These are phyloP conservation scores for Acleris cristana DNA, from an alignment of 2,888 invertebrate genomes.

Conservation along the genomic window DNA sequence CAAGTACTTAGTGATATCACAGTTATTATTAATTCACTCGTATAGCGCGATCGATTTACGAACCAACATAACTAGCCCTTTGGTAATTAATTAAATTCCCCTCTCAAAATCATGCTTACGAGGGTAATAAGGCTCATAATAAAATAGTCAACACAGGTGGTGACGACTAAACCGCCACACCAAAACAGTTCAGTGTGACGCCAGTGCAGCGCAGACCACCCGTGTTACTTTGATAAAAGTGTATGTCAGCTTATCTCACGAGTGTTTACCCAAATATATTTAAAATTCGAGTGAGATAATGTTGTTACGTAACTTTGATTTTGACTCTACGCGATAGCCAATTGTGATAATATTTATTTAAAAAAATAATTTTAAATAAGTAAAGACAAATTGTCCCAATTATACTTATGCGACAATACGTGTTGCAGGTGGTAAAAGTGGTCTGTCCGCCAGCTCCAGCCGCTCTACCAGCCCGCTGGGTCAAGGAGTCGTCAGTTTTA, in stretches of 20 bases:
- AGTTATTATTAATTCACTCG: conserved; percentile 60
- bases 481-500: conserved; percentile 76
- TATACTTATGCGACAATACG: conserved; percentile 34
- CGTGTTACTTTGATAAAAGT: conserved; percentile 61
- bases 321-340: no score
- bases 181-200: conserved; percentile 52
- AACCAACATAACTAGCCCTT: conserved; percentile 57
- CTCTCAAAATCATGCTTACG: conserved; percentile 38
- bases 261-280: conserved; percentile 57
- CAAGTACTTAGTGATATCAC: conserved; percentile 61
- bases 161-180: conserved; percentile 12
- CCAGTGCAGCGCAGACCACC: conserved; percentile 67
- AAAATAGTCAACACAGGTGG: conserved; percentile 49
- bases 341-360: no score
- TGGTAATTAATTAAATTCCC: conserved; percentile 52
- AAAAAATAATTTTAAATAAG: no score
- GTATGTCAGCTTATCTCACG: conserved; percentile 53
- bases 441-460: conserved; percentile 84
- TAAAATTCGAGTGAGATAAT: conserved; percentile 54
- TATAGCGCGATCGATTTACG: conserved; percentile 61
- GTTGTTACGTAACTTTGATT: conserved; percentile 38
- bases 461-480: conserved; percentile 83
- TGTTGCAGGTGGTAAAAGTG: conserved; percentile 73
- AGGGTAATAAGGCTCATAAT: conserved; percentile 49
- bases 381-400: not conserved